Percentiles rank a stretch among this genome's conserved stretches.
These are phyloP conservation scores for Anarsia innoxiella DNA, from an alignment of 2,888 invertebrate species.

Conservation along the genomic window DNA sequence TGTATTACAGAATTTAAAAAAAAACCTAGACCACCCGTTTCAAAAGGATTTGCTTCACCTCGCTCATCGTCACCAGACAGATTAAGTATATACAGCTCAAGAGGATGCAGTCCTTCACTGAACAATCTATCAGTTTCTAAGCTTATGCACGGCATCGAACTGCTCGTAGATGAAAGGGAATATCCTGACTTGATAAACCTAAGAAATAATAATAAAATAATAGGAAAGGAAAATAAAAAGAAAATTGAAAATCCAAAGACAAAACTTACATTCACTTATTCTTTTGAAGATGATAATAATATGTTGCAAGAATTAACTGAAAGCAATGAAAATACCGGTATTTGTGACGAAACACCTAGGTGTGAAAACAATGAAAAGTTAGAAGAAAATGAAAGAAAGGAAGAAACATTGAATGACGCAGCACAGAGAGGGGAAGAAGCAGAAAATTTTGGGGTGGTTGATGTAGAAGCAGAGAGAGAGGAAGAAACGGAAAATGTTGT, in stretches of 20 bases:
- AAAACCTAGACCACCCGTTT: neutral
- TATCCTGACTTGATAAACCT: conserved; percentile 11
- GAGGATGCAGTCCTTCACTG: conserved; percentile 17
- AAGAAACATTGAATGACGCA: neutral
- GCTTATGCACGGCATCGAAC: conserved; percentile 11
- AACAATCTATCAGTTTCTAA: conserved; percentile 16
- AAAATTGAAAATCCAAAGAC: neutral
- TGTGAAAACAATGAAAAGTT: neutral
- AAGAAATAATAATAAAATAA: neutral
- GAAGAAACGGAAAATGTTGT: neutral
- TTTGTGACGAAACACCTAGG: neutral
- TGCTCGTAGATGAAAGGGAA: conserved; percentile 11
- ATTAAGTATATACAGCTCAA: conserved; percentile 16
- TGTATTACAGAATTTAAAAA: conserved; percentile 7
- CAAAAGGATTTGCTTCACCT: neutral
- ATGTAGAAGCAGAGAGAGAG: neutral
- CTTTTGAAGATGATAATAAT: conserved; percentile 16
- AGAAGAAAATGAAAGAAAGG: neutral
- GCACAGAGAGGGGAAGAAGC: neutral
- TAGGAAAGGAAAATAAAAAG: neutral
- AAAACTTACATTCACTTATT: neutral
- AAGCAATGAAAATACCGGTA: neutral
- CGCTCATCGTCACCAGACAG: neutral
- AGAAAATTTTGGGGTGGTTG: neutral
- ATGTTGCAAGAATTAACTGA: neutral